Percentiles rank a stretch among this genome's conserved stretches.
phyloP scores from a whole-genome alignment of 2,113 vertebrate genomes.

The Oryzias javanicus region DNA sequence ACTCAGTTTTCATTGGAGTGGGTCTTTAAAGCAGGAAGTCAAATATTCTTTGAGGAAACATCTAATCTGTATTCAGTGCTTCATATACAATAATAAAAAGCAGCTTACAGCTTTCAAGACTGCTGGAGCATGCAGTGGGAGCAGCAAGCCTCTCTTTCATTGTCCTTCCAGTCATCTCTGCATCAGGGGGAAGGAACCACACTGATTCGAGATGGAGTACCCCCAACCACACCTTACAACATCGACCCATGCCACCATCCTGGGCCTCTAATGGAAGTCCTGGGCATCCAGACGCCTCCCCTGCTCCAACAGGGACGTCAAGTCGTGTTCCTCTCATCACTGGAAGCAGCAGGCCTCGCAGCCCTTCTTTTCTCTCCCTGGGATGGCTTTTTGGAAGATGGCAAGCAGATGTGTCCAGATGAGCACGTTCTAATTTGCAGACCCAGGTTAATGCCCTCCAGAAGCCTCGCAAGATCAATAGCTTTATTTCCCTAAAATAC shows the following conservation, averaged over 20 bases:
- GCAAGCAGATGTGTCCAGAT: conserved; percentile 74
- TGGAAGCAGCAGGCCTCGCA: conserved; percentile 63
- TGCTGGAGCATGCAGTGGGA: conserved; percentile 25
- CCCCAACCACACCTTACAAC: conserved; percentile 73
- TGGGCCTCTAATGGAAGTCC: conserved; percentile 77
- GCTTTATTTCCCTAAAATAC: conserved; percentile 80
- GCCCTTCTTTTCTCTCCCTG: conserved; percentile 58
- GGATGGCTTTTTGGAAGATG: conserved; percentile 71
- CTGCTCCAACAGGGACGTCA: conserved; percentile 62
- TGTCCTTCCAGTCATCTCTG: conserved; percentile 59
- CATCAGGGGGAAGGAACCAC: conserved; percentile 67
- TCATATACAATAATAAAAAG: conserved; percentile 27
- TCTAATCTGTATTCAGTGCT: conserved; percentile 3
- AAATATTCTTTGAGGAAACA: neutral
- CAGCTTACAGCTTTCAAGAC: conserved; percentile 27
- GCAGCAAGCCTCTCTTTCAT: conserved; percentile 48
- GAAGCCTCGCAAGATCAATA: conserved; percentile 74
- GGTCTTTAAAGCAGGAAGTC: neutral
- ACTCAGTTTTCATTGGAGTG: too few species aligned
- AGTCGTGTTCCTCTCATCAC: conserved; percentile 71
- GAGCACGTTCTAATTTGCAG: conserved; percentile 75
- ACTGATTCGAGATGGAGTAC: conserved; percentile 75
- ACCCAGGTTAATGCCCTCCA: conserved; percentile 74
- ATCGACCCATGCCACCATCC: conserved; percentile 75
- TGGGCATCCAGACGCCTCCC: conserved; percentile 69